A percentile compares a stretch with the other conserved stretches of the same genome.
phyloP scores from a whole-genome alignment of 2,888 invertebrate genomes.

The Zaprionus bogoriensis region DNA sequence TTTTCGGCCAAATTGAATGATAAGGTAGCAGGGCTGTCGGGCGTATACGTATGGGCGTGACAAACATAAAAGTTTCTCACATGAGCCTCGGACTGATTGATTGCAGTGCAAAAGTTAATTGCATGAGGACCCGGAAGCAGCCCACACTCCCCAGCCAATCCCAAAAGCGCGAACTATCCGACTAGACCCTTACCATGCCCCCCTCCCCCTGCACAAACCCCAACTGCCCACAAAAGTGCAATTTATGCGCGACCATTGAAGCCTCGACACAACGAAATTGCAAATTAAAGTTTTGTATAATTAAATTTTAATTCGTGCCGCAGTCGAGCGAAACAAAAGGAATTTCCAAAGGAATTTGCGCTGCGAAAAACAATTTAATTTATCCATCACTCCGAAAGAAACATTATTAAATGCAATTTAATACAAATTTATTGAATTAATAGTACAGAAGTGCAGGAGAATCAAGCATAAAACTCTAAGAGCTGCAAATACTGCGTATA shows the following conservation, averaged over 20 bases:
- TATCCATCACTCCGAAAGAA: background rate
- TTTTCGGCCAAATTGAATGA: conserved; percentile 65
- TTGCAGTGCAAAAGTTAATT: conserved; percentile 71
- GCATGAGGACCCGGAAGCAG: conserved; percentile 48
- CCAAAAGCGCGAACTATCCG: background rate
- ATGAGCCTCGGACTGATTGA: conserved; percentile 56
- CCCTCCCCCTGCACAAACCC: conserved; percentile 5
- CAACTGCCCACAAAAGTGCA: conserved; percentile 60
- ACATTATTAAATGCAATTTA: no score
- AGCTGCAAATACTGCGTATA: conserved; percentile 21
- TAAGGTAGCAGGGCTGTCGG: conserved; percentile 27
- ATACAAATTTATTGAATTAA: no score
- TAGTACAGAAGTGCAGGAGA: background rate
- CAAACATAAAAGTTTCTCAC: conserved; percentile 46
- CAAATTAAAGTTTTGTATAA: conserved; percentile 62
- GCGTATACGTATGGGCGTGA: conserved; percentile 6
- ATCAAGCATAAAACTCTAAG: background rate
- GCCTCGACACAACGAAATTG: conserved; percentile 59
- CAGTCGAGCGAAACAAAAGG: conserved; percentile 4
- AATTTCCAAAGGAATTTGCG: background rate
- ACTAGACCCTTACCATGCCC: conserved; percentile 10
- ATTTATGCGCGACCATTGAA: conserved; percentile 47
- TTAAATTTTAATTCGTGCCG: conserved; percentile 65
- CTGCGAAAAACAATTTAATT: background rate
- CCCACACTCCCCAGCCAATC: background rate